Percentiles rank a stretch among this genome's conserved stretches.
Conservation (phyloP, 2,113 vertebrate genomes). For the Opisthocomus hoazin region DNA sequence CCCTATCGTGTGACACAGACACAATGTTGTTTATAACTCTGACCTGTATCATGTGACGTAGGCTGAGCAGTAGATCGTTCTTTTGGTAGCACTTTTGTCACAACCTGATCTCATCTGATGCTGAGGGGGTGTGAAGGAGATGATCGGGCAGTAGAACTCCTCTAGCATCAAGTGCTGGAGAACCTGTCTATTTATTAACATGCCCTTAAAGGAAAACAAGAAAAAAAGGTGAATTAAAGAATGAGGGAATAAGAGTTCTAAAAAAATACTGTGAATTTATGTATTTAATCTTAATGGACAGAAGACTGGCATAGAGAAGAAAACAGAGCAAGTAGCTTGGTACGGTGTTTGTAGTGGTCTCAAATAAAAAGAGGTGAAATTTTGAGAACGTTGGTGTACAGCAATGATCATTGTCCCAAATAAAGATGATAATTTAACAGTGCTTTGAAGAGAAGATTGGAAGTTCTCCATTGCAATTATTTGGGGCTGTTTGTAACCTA, state of each 20-base stretch:
- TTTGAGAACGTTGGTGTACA: background rate
- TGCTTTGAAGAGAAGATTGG: background rate
- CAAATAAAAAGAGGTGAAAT: background rate
- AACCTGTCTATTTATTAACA: background rate
- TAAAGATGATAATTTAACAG: background rate
- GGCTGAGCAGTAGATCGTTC: background rate
- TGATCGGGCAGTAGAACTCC: background rate
- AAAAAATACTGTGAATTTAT: background rate
- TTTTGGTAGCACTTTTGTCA: background rate
- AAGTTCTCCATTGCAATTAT: background rate
- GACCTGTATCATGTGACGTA: background rate
- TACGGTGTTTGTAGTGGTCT: background rate
- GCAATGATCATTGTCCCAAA: background rate
- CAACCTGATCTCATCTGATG: background rate
- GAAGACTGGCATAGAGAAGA: background rate
- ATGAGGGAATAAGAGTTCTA: background rate
- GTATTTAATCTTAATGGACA: background rate
- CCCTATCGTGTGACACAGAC: conserved; percentile 33
- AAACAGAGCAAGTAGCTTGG: background rate
- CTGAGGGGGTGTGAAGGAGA: background rate
- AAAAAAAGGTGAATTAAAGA: too few species aligned
- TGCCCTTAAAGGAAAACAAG: too few species aligned
- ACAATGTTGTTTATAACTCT: conserved; percentile 42
- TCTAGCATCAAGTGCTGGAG: background rate
- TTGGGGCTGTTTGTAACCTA: background rate